phyloP scores from a whole-genome alignment of 2,888 invertebrate species.

The Oithona nana region DNA sequence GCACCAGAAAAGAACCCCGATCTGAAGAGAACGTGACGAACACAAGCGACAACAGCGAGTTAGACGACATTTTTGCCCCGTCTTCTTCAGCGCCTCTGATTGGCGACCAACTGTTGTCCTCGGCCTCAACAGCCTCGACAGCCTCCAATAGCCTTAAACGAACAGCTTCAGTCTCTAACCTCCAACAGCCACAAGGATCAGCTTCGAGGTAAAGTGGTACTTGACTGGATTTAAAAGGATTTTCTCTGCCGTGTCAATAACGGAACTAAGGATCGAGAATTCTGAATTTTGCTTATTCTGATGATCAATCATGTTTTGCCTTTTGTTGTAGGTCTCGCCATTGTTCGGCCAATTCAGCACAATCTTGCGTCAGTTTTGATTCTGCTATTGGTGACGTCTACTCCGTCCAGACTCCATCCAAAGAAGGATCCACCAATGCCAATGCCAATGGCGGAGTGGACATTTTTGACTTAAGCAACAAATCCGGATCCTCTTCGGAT shows the following conservation, averaged over 20 bases:
- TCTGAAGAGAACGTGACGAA: neutral
- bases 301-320: no score
- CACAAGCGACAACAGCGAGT: neutral
- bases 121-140: no score
- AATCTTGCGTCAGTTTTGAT: neutral
- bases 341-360: neutral
- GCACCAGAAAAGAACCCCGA: neutral
- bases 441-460: neutral
- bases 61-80: no score
- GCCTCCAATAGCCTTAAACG: no score
- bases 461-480: neutral
- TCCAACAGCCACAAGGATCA: no score
- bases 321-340: neutral
- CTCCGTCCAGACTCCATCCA: neutral
- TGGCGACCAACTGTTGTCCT: neutral
- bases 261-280: no score
- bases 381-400: constrained; percentile 5
- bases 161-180: no score
- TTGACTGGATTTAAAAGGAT: no score
- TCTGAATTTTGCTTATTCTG: no score
- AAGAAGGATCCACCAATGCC: neutral
- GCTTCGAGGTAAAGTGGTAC: no score
- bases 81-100: neutral
- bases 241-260: no score
- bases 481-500: neutral